Base-by-base conservation (phyloP, 2,888 invertebrate genomes). In the Drosophila testacea region DNA sequence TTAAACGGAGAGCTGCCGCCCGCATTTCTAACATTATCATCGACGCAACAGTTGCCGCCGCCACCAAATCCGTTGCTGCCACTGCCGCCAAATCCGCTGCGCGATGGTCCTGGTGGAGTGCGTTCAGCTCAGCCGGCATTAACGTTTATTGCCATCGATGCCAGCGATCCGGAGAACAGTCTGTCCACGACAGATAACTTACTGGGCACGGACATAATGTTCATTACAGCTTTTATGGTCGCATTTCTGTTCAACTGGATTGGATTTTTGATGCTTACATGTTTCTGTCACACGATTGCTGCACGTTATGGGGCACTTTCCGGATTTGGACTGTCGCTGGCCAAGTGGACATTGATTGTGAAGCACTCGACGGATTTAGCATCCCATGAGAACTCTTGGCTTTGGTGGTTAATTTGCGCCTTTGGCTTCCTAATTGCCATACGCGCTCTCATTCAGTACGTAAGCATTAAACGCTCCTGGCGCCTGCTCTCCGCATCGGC, bases 171-270 rank as follows among this genome's bases (percentile, higher is more conserved):
- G 0, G 95, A 95, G 65, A 96, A 95, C 79, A 94, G 95, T 55
- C 96, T 96, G 90, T 96, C 96, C 91, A 94, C 95, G 7, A 96
- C 97, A 90, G 96, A 95, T 89, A 95, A 95, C 85, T 94, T 98
- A 66, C 95, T 98, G 52, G 98, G 98, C 73, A 98, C 98, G 34
- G 98, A 98, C 92, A 96, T 97, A 88, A 97, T 98, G 96, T 98
- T 98, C 93, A 95, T 97, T 80, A 96, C 97, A 72, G 97, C 98
- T 42, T 98, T 98, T 93, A 95, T 98, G 97, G 98, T 98, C 92
- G 97, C 98, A 83, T 98, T 98, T 93, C 95, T 98, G 52, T 98
- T 98, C 94, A 98, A 98, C 93, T 98, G 98, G 98, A 91, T 98
- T 91, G 98, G 98, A 11, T 98, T 98, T 92, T 93, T 98, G 81